A percentile compares a stretch with the other conserved stretches of the same genome.
Evolutionary conservation across 2,113 vertebrate species (phyloP).

Genomic region (Gavia stellata): DNA sequence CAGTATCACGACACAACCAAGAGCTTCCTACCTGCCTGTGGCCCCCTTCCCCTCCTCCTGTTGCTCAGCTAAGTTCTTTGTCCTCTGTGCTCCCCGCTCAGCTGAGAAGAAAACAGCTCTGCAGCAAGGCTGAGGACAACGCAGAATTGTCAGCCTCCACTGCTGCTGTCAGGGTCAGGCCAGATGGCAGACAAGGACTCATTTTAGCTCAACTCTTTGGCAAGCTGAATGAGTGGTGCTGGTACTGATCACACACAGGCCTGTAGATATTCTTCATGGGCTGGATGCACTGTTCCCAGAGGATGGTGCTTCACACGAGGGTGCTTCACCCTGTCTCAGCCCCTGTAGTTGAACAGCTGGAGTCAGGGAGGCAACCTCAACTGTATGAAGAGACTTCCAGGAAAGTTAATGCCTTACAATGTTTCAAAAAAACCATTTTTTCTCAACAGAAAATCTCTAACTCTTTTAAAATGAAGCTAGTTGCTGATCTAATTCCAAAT

Average conservation of each 20-base stretch:
- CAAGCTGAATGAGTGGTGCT: not conserved
- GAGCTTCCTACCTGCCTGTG: not conserved
- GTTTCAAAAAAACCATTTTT: not conserved
- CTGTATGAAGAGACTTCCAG: not conserved
- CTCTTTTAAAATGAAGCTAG: constrained; percentile 36
- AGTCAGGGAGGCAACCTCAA: not conserved
- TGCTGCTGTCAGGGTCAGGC: not conserved
- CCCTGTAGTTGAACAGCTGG: not conserved
- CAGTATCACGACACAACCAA: not conserved
- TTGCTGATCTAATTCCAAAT: constrained; percentile 55
- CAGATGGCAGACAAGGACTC: not conserved
- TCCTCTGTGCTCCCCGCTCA: accelerated
- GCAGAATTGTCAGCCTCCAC: not conserved
- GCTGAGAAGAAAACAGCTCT: not conserved
- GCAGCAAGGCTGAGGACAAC: not conserved
- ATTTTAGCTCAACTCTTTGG: not conserved
- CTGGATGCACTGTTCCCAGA: not conserved
- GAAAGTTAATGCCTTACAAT: not conserved
- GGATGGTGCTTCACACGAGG: not conserved
- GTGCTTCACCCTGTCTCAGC: not conserved
- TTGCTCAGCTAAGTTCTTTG: not conserved
- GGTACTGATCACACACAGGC: not conserved
- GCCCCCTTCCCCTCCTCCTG: not conserved
- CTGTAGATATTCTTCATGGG: not conserved
- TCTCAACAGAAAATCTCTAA: not conserved